Evolutionary conservation across 2,888 invertebrate species (phyloP).

Genomic region (Diaperis boleti): DNA sequence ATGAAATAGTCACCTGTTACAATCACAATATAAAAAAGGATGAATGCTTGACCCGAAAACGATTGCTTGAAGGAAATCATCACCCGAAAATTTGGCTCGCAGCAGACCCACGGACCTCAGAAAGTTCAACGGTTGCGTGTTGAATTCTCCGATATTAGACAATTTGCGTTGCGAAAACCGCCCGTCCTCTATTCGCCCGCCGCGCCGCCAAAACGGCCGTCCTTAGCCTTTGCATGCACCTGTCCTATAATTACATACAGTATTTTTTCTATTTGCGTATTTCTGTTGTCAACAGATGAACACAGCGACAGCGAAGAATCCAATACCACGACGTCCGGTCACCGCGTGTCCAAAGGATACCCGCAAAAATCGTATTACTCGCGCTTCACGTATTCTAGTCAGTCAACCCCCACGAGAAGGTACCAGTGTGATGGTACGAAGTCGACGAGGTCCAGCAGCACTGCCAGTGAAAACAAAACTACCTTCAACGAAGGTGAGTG

Average conservation of each 20-base stretch:
- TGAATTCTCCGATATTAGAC: not conserved
- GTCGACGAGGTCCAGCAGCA: conserved; percentile 64
- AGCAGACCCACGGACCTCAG: no score
- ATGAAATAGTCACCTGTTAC: no score
- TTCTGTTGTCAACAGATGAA: conserved; percentile 54
- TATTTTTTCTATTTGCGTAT: conserved; percentile 8
- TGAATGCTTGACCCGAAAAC: no score
- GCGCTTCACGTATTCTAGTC: conserved; percentile 63
- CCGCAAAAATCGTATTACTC: conserved; percentile 52
- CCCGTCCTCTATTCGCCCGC: conserved; percentile 18
- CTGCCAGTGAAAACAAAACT: conserved; percentile 67
- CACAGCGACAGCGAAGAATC: conserved; percentile 65
- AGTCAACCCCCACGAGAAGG: conserved; percentile 62
- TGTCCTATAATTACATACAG: conserved; percentile 11
- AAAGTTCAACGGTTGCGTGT: no score
- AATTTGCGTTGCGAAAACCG: conserved; percentile 4
- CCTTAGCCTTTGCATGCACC: conserved; percentile 28
- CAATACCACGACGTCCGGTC: conserved; percentile 50
- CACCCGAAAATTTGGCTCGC: no score
- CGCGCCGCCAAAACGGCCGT: conserved; percentile 20
- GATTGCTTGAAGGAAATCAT: no score
- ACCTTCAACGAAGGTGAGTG: conserved; percentile 69
- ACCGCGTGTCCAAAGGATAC: conserved; percentile 49
- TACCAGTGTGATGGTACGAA: conserved; percentile 61
- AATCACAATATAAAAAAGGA: no score